Base-by-base conservation (phyloP, 1,140 invertebrate genomes). In the Scylla paramamosain region DNA sequence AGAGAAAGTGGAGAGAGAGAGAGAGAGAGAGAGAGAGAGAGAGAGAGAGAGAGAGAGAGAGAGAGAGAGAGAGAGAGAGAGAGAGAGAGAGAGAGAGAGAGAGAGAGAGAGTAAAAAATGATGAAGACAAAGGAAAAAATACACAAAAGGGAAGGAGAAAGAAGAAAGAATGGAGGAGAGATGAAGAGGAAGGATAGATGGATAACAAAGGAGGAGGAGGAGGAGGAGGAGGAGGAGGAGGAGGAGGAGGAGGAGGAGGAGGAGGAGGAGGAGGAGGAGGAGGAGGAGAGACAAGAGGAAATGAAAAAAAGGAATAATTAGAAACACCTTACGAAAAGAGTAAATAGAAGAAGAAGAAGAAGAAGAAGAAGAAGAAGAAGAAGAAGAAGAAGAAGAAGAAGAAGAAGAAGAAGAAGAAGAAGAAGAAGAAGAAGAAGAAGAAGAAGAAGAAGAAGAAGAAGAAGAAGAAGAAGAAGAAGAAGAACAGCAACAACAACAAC, bases 21-120 rank as follows among this genome's bases (percentile, higher is more conserved):
- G 84, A 87, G 29, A 87, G 84, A 87, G 20, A 87, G 20, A 87
- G 29, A 31, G 84, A 87, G 84, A 87, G 20, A 87, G 29, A 87
- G 29, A n/a, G 29, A n/a, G 29, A n/a, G 77, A n/a, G 28, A 83
- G 20, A 29, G 77, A 83, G 77, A 29, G 77, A 29, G 20, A 83
- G 28, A 29, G 20, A 29, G 28, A 83, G 28, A 83, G 77, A 83
- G 28, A 25, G 20, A 29, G 77, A n/a, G 77, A 83, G 77, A 83
- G 77, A n/a, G 28, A 83, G 77, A 83, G 28, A 29, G 77, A 29
- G 20, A n/a, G 77, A 25, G 28, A 29, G 20, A 83, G 77, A n/a
- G 77, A 83, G 77, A 83, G 77, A 29, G 20, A 29, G 20, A 29
- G 84, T 8, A 39, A 29, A 87, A 20, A 87, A 14, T 28, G 8